These are phyloP conservation scores for Leucoma salicis DNA, from an alignment of 2,888 invertebrate species.

Conservation along the genomic window DNA sequence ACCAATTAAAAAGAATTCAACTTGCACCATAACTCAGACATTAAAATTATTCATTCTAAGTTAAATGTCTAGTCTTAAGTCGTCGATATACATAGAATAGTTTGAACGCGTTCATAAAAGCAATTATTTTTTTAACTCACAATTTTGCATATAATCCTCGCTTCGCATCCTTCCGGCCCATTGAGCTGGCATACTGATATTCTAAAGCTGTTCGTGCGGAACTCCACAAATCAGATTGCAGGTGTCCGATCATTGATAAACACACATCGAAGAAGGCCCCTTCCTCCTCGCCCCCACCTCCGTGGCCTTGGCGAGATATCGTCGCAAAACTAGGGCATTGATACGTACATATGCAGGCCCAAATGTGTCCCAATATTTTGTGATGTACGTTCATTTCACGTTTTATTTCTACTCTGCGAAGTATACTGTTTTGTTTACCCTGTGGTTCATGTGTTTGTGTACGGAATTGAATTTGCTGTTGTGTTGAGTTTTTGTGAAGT, in stretches of 20 bases:
- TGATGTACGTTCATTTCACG: conserved; percentile 38
- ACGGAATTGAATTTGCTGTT: conserved; percentile 26
- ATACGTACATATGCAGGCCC: conserved; percentile 34
- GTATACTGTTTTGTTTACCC: conserved; percentile 16
- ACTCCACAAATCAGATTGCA: conserved; percentile 35
- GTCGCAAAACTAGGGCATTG: conserved; percentile 52
- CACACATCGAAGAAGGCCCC: conserved; percentile 8
- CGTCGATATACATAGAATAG: too few relatives aligned
- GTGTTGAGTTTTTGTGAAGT: conserved; percentile 8
- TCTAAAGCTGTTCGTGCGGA: conserved; percentile 14
- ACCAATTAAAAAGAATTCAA: too few relatives aligned
- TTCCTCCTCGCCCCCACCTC: conserved; percentile 13
- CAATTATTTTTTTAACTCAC: conserved; percentile 9
- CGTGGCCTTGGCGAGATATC: conserved; percentile 53
- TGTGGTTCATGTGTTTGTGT: conserved; percentile 23
- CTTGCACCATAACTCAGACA: too few relatives aligned
- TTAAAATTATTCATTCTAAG: too few relatives aligned
- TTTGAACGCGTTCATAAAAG: neutral
- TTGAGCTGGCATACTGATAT: conserved; percentile 23
- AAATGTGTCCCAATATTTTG: conserved; percentile 35
- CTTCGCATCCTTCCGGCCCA: conserved; percentile 14
- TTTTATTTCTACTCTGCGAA: conserved; percentile 32
- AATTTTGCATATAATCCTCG: conserved; percentile 1
- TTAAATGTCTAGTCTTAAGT: too few relatives aligned
- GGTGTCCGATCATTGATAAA: conserved; percentile 34